Percentiles rank a stretch among this genome's conserved stretches.
phyloP scores from a whole-genome alignment of 2,888 invertebrate genomes.

The Eugnorisma glareosa region DNA sequence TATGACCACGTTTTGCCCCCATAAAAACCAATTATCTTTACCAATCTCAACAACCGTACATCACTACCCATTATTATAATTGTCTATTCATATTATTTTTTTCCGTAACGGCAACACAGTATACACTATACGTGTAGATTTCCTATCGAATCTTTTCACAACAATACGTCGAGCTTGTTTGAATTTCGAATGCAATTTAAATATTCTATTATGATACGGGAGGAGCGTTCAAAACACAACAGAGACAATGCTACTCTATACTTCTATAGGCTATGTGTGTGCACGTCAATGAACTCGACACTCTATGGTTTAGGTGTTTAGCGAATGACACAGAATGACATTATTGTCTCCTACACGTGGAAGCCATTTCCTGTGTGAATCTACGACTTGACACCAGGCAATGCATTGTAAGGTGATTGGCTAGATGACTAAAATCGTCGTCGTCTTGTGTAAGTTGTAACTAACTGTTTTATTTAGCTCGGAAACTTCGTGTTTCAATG shows the following conservation, averaged over 20 bases:
- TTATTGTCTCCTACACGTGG: constrained; percentile 53
- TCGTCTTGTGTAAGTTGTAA: not conserved
- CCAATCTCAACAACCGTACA: constrained; percentile 13
- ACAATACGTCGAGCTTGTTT: constrained; percentile 27
- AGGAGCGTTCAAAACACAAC: constrained; percentile 47
- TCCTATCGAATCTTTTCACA: constrained; percentile 38
- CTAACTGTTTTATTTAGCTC: constrained; percentile 16
- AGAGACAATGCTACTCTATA: constrained; percentile 31
- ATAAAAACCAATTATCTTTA: constrained; percentile 6
- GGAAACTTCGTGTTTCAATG: not conserved
- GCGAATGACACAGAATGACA: constrained; percentile 38
- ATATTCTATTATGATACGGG: constrained; percentile 52
- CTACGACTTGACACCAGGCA: constrained; percentile 30
- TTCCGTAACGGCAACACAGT: constrained; percentile 12
- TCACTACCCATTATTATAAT: constrained; percentile 14
- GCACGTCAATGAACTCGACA: constrained; percentile 50
- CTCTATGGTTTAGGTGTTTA: constrained; percentile 28
- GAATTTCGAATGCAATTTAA: constrained; percentile 60
- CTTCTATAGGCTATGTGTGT: constrained; percentile 11
- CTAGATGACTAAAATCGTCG: constrained; percentile 28
- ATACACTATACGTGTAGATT: constrained; percentile 30
- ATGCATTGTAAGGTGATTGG: constrained; percentile 45
- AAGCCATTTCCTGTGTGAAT: constrained; percentile 57
- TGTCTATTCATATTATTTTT: constrained; percentile 31
- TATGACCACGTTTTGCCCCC: not conserved